Evolutionary conservation across 2,113 vertebrate genomes (phyloP), one percentile per base, ranked within the genome.

Genomic region (Stigmatopora nigra): DNA sequence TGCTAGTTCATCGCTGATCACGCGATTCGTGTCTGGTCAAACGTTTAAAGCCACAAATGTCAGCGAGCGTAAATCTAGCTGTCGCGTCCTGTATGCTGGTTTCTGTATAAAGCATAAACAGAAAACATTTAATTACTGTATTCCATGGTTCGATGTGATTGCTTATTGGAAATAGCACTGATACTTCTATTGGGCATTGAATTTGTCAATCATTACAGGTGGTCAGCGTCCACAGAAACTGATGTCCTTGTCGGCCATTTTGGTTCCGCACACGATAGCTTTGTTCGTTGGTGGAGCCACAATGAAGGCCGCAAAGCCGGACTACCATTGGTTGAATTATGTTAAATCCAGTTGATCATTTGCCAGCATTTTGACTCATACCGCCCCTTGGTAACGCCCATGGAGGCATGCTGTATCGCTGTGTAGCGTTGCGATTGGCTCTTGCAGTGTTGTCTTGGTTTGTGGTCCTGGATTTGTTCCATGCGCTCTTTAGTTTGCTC

Each of bases 11-110:
- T 71, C 69, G 73, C 65, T 65, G 56, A 19, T 68, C 70, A 65
- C 65, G 61, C 70, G 57, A 69, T 56, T 76, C 10, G 60, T n/a
- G 73, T 73, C 76, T 79, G 47, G 69, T 71, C 58, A 74, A 71
- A 62, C 52, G 67, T 74, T 75, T 73, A 73, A 61, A 78, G n/a
- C 78, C 57, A 75, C 79, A 82, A 76, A 81, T 65, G 78, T 78
- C 64, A 73, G 68, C 63, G 63, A 70, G 72, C 84, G 81, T 83
- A 89, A 76, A 69, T 84, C 77, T 79, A 80, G 84, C 77, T 80
- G 82, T 82, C 72, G 82, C 83, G 71, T 81, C 78, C 71, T 80
- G 81, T n/a, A n/a, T n/a, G n/a, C n/a, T n/a, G n/a, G n/a, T n/a
- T n/a, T n/a, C n/a, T n/a, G n/a, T 85, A 78, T 71, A 31, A 13